Percentiles rank a stretch among this genome's conserved stretches.
Evolutionary conservation across 2,888 invertebrate genomes (phyloP).

Genomic region (Amaurobius ferox): DNA sequence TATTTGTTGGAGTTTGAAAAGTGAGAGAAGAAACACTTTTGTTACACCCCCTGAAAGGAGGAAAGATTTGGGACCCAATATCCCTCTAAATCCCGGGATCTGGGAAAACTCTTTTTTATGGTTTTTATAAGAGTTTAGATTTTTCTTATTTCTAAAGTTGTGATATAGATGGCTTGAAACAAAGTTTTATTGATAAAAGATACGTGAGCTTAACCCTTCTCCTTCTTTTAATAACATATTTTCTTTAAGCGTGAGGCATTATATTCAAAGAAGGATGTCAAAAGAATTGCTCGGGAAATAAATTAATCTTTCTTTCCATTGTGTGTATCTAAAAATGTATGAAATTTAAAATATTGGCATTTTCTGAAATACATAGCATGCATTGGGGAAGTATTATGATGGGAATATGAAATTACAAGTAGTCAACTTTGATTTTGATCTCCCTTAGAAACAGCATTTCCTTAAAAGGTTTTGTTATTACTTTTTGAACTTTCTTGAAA

Average conservation of each 20-base stretch:
- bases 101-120: conserved; percentile 42
- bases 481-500: no score
- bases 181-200: conserved; percentile 60
- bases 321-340: no score
- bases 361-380: no score
- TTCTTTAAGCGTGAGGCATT: neutral
- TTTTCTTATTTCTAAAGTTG: conserved; percentile 20
- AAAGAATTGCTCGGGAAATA: no score
- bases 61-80: conserved; percentile 38
- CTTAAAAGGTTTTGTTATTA: no score
- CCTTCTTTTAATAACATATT: neutral
- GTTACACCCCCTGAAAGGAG: conserved; percentile 35
- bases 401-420: no score
- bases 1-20: conserved; percentile 62
- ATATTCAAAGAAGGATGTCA: neutral
- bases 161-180: neutral
- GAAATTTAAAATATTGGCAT: no score
- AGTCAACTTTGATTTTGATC: no score
- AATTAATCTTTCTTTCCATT: no score
- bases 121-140: conserved; percentile 41
- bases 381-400: no score
- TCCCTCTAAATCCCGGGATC: conserved; percentile 63
- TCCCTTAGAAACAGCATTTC: no score
- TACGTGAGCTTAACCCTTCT: neutral
- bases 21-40: conserved; percentile 66